phyloP scores from a whole-genome alignment of 2,888 invertebrate species.

The Matsumyia berberina region DNA sequence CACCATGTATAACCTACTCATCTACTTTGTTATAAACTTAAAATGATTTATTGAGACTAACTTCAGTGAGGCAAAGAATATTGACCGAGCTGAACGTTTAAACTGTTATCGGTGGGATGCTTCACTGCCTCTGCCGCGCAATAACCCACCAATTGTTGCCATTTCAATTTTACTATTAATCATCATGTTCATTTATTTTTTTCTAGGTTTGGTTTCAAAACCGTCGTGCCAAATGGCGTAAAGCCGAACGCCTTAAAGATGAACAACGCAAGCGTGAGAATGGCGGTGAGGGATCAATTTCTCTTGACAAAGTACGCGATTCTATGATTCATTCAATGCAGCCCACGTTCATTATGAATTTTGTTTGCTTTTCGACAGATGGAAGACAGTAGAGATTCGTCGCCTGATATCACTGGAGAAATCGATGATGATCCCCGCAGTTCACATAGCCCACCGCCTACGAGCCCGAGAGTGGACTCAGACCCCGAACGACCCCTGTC shows the following conservation, averaged over 20 bases:
- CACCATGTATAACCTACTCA: too few relatives aligned
- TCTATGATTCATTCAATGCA: background rate
- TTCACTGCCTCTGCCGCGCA: background rate
- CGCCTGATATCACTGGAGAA: conserved; percentile 84
- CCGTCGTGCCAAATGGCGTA: conserved; percentile 95
- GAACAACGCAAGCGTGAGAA: conserved; percentile 94
- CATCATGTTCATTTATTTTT: conserved; percentile 19
- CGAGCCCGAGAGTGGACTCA: conserved; percentile 82
- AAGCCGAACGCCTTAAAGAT: conserved; percentile 95
- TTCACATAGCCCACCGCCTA: conserved; percentile 82
- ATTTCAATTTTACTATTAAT: background rate
- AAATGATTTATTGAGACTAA: too few relatives aligned
- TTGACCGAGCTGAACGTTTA: too few relatives aligned
- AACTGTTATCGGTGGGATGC: too few relatives aligned
- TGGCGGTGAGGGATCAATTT: conserved; percentile 87
- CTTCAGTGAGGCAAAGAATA: too few relatives aligned
- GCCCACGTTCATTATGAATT: background rate
- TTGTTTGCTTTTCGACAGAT: conserved; percentile 77
- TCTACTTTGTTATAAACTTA: too few relatives aligned
- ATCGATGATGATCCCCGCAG: conserved; percentile 83
- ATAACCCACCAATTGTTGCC: too few relatives aligned
- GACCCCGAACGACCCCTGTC: conserved; percentile 84
- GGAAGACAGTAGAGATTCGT: conserved; percentile 84
- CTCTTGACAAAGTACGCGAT: conserved; percentile 85
- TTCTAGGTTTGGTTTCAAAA: conserved; percentile 96